phyloP scores from a whole-genome alignment of 2,113 vertebrate genomes.

The Catharus bicknelli region DNA sequence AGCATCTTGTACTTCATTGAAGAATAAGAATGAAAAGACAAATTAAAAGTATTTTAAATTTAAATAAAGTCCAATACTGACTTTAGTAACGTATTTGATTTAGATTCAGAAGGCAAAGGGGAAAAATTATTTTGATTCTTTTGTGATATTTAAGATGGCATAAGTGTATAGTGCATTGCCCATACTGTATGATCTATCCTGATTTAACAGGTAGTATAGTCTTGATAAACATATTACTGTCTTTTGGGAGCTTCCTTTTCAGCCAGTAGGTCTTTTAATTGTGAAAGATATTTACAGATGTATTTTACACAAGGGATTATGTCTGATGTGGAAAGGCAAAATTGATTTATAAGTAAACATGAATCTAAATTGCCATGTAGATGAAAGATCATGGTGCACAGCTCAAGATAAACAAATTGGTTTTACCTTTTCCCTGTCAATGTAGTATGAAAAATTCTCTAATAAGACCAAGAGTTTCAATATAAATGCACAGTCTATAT shows the following conservation, averaged over 20 bases:
- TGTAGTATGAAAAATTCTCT: background rate
- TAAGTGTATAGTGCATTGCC: background rate
- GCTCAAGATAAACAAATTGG: background rate
- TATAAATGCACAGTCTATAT: background rate
- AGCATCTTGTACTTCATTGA: background rate
- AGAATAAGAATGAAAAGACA: background rate
- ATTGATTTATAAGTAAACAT: background rate
- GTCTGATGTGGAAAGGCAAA: background rate
- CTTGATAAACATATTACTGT: background rate
- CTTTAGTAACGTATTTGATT: background rate
- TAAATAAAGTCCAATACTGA: background rate
- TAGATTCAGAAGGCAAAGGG: background rate
- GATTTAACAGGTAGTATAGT: background rate
- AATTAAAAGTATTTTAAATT: background rate
- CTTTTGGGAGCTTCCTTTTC: background rate
- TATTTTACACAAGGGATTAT: background rate
- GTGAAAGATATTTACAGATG: background rate
- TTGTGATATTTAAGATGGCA: background rate
- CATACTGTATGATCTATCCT: background rate
- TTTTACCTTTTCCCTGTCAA: background rate
- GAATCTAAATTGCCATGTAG: background rate
- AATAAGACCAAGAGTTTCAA: background rate
- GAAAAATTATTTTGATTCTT: background rate
- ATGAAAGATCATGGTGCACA: background rate
- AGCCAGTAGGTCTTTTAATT: background rate